Conservation (phyloP, 2,888 invertebrate genomes). For the Drosophila dives region DNA sequence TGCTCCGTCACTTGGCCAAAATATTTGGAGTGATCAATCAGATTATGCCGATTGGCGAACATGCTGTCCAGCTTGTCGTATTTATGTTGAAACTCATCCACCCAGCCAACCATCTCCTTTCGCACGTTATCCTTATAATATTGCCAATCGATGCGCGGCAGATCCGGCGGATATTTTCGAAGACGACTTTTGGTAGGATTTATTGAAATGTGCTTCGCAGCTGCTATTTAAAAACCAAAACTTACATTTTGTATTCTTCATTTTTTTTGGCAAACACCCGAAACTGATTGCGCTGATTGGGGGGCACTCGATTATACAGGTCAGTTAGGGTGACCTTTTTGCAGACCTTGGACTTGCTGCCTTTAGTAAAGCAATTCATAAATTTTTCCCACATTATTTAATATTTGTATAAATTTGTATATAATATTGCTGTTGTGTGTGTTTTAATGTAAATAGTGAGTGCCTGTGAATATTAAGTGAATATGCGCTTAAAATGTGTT, state of each 20-base stretch:
- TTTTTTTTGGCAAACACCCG: constrained; percentile 57
- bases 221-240: neutral
- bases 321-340: constrained; percentile 51
- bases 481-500: neutral
- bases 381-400: constrained; percentile 59
- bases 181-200: constrained; percentile 59
- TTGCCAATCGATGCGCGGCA: constrained; percentile 93
- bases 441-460: constrained; percentile 25
- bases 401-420: constrained; percentile 12
- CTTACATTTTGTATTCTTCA: constrained; percentile 68
- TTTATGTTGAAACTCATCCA: constrained; percentile 92
- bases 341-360: constrained; percentile 14
- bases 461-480: constrained; percentile 3
- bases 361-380: constrained; percentile 49
- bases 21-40: constrained; percentile 75
- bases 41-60: constrained; percentile 59
- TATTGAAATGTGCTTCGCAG: neutral
- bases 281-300: constrained; percentile 67
- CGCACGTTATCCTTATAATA: constrained; percentile 89
- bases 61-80: constrained; percentile 85
- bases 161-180: constrained; percentile 86
- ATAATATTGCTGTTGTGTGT: constrained; percentile 11
- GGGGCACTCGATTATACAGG: constrained; percentile 69
- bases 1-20: constrained; percentile 87
- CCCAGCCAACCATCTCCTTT: constrained; percentile 90